Percentiles rank a stretch among this genome's conserved stretches.
phyloP scores from a whole-genome alignment of 2,888 invertebrate species.

The Lasioglossum malachurum region DNA sequence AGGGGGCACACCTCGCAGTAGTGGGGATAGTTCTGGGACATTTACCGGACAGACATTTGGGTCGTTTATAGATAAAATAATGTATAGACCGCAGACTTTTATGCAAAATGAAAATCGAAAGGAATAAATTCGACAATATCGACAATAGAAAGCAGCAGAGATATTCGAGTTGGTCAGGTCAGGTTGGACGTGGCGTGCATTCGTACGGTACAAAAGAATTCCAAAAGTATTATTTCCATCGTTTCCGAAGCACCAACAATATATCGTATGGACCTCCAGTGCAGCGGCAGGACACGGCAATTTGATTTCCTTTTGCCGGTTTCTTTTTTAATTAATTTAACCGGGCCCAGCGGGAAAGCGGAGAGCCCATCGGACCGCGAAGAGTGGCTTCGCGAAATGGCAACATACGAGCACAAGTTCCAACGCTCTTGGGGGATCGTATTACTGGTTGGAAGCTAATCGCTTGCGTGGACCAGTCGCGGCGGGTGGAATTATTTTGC shows the following conservation, averaged over 20 bases:
- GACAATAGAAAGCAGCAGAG: not conserved
- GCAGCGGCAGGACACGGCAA: not conserved
- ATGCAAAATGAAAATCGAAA: too few relatives aligned
- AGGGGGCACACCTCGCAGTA: too few relatives aligned
- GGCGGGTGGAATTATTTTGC: slow-evolving; percentile 21
- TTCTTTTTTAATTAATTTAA: not conserved
- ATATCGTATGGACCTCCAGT: not conserved
- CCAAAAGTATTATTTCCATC: not conserved
- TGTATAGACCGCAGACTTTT: too few relatives aligned
- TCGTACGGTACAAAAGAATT: not conserved
- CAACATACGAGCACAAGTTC: not conserved
- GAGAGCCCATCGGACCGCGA: not conserved
- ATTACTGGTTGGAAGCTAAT: not conserved
- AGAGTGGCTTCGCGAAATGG: not conserved
- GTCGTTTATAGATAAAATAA: too few relatives aligned
- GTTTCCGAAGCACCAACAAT: not conserved
- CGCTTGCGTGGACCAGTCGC: not conserved
- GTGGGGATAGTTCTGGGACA: too few relatives aligned
- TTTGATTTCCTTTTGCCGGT: not conserved
- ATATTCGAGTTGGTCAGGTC: not conserved
- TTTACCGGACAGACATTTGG: too few relatives aligned
- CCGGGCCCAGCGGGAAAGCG: not conserved
- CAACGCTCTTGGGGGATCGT: not conserved
- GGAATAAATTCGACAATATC: too few relatives aligned
- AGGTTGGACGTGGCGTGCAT: not conserved